Percentiles rank a stretch among this genome's conserved stretches.
Evolutionary conservation across 92 coral and sea anemone species (phyloP).

Genomic region (Phenganax marumi): DNA sequence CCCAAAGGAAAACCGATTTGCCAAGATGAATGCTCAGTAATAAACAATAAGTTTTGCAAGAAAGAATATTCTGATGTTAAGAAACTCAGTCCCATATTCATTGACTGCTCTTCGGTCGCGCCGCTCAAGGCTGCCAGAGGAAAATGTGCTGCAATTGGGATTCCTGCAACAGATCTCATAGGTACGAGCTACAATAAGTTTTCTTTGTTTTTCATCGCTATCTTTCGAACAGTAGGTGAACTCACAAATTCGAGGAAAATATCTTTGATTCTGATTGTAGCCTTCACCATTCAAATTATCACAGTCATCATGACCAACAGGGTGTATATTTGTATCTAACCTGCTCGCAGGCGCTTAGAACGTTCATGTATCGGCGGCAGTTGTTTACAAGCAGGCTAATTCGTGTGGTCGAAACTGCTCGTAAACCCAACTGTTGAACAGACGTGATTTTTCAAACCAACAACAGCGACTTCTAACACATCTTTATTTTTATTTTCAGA

Average conservation of each 20-base stretch:
- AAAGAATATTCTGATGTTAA: slow-evolving; percentile 40
- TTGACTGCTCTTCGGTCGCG: slow-evolving; percentile 29
- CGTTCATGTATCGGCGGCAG: too few relatives aligned
- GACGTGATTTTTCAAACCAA: too few relatives aligned
- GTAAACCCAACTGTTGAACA: too few relatives aligned
- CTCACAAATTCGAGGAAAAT: background rate
- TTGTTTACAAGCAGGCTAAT: too few relatives aligned
- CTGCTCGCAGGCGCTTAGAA: too few relatives aligned
- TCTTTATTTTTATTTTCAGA: too few relatives aligned
- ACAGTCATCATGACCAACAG: too few relatives aligned
- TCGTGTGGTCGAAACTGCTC: too few relatives aligned
- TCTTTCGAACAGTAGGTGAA: background rate
- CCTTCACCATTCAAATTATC: too few relatives aligned
- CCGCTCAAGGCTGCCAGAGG: slow-evolving; percentile 1
- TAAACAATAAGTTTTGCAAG: slow-evolving; percentile 62
- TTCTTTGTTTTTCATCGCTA: background rate
- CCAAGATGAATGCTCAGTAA: slow-evolving; percentile 65
- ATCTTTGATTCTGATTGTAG: background rate
- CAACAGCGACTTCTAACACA: too few relatives aligned
- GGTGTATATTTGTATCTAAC: too few relatives aligned
- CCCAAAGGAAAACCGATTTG: slow-evolving; percentile 67
- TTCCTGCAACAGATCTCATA: slow-evolving; percentile 22
- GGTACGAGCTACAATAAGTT: background rate
- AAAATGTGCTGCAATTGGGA: slow-evolving; percentile 28
- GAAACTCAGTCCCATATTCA: background rate